Conservation (phyloP, 2,888 invertebrate species). For the Hemistola chrysoprasaria region DNA sequence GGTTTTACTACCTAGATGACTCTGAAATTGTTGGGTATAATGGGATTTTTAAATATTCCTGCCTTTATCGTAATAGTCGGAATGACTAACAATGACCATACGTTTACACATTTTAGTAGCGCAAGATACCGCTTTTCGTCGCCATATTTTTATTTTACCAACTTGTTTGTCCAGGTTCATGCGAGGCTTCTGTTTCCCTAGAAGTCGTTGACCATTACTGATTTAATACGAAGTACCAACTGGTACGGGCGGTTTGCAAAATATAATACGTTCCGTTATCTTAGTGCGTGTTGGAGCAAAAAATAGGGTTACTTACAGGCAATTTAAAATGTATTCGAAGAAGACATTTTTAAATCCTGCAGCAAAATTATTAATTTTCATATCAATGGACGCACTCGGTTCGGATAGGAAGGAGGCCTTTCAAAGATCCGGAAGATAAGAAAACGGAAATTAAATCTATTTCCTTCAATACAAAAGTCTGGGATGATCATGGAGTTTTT, state of each 20-base stretch:
- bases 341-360: constrained; percentile 4
- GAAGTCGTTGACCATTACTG: constrained; percentile 17
- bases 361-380: constrained; percentile 13
- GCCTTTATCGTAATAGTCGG: too few relatives aligned
- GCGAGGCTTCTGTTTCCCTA: constrained; percentile 15
- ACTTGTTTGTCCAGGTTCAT: constrained; percentile 22
- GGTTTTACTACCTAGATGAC: constrained; percentile 2
- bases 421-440: constrained; percentile 19
- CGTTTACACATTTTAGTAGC: background rate
- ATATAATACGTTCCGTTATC: constrained; percentile 17
- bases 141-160: background rate
- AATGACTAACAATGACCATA: too few relatives aligned
- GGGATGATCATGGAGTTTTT: constrained; percentile 11
- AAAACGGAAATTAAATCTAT: constrained; percentile 24
- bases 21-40: too few relatives aligned
- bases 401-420: constrained; percentile 15
- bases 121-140: constrained; percentile 6
- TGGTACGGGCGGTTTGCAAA: constrained; percentile 15
- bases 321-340: too few relatives aligned
- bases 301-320: too few relatives aligned
- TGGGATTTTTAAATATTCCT: too few relatives aligned
- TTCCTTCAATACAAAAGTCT: constrained; percentile 15
- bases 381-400: constrained; percentile 3
- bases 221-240: constrained; percentile 6
- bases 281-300: constrained; percentile 13